Evolutionary conservation across 2,113 vertebrate species (phyloP).

Genomic region (Nansenia antarctica): DNA sequence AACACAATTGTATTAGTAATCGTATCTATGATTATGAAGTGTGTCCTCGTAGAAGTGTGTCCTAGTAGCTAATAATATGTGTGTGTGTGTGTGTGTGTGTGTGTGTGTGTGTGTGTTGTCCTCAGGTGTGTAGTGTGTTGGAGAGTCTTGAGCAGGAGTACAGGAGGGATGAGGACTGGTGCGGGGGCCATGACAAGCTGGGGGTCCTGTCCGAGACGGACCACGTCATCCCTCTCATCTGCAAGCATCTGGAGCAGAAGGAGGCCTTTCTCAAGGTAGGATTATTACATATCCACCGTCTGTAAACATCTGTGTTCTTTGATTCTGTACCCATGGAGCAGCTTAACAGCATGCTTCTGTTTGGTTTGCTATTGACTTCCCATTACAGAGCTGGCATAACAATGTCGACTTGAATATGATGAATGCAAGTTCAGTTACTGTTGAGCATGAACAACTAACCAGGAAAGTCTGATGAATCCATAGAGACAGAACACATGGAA

Average conservation of each 20-base stretch:
- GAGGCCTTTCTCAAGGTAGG: slow-evolving; percentile 90
- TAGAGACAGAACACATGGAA: too few relatives aligned
- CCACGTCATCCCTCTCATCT: slow-evolving; percentile 94
- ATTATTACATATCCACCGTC: too few relatives aligned
- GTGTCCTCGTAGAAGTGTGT: too few relatives aligned
- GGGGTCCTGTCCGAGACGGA: slow-evolving; percentile 86
- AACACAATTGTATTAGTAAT: too few relatives aligned
- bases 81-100: neutral
- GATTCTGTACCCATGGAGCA: too few relatives aligned
- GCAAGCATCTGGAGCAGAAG: slow-evolving; percentile 98
- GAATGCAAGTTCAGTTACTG: neutral
- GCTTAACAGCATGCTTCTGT: neutral
- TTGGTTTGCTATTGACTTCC: neutral
- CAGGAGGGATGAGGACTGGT: slow-evolving; percentile 96
- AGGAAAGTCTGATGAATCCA: neutral
- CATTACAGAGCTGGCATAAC: neutral
- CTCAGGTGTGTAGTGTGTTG: slow-evolving; percentile 92
- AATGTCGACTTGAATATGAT: neutral
- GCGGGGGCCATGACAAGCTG: slow-evolving; percentile 92
- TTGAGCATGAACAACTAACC: neutral
- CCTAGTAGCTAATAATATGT: too few relatives aligned
- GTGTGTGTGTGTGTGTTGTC: neutral
- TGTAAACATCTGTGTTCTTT: neutral
- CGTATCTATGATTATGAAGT: too few relatives aligned
- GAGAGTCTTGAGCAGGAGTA: slow-evolving; percentile 98